phyloP scores from a whole-genome alignment of 2,888 invertebrate species.

The Noctua pronuba region DNA sequence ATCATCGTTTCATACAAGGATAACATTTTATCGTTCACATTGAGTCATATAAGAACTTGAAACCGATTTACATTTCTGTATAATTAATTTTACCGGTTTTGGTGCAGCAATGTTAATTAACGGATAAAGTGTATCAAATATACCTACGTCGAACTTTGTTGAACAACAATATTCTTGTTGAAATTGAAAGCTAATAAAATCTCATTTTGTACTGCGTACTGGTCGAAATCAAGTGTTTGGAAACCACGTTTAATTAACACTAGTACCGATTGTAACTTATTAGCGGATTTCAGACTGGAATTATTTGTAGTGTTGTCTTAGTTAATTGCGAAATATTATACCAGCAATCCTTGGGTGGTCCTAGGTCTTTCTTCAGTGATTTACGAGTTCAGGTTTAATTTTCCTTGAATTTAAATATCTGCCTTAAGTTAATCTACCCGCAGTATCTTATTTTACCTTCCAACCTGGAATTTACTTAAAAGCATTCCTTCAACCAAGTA shows the following conservation, averaged over 20 bases:
- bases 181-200: constrained; percentile 45
- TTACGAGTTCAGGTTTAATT: constrained; percentile 2
- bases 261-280: constrained; percentile 22
- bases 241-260: constrained; percentile 40
- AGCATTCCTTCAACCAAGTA: constrained; percentile 7
- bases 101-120: constrained; percentile 22
- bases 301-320: constrained; percentile 28
- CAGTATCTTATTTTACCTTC: background rate
- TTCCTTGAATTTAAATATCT: constrained; percentile 7
- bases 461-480: constrained; percentile 18
- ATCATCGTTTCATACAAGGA: constrained; percentile 18
- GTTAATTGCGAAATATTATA: constrained; percentile 38
- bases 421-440: background rate
- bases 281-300: constrained; percentile 16
- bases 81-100: constrained; percentile 27
- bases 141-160: constrained; percentile 5
- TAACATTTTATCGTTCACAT: constrained; percentile 21
- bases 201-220: constrained; percentile 15
- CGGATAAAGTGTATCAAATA: constrained; percentile 23
- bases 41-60: constrained; percentile 18
- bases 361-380: background rate
- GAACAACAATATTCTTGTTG: constrained; percentile 15
- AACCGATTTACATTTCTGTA: constrained; percentile 22
- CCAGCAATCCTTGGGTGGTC: constrained; percentile 14
- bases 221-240: constrained; percentile 31